Conservation (phyloP, 2,113 vertebrate genomes). For the Chloebia gouldiae region DNA sequence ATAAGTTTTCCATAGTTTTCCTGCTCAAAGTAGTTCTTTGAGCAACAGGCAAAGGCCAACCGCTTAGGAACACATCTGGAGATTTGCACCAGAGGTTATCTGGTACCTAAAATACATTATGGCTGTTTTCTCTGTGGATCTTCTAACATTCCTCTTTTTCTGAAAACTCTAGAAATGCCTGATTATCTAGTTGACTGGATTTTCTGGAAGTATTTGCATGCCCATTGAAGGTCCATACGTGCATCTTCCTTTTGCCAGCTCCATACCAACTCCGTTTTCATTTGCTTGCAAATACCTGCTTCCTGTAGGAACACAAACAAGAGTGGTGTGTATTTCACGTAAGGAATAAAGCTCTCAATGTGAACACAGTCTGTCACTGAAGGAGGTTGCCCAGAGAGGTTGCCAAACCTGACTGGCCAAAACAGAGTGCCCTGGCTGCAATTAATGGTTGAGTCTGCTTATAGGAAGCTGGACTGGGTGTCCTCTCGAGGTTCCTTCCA, state of each 20-base stretch:
- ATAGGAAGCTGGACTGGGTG: not conserved
- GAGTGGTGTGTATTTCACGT: not conserved
- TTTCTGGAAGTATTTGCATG: not conserved
- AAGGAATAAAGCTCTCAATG: not conserved
- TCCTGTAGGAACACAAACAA: not conserved
- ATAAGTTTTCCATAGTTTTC: not conserved
- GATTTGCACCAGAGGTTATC: not conserved
- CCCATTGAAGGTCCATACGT: accelerated
- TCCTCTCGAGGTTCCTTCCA: not conserved
- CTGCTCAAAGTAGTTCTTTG: accelerated
- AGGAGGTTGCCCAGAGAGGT: not conserved
- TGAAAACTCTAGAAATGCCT: not conserved
- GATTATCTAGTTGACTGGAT: not conserved
- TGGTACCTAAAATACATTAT: not conserved
- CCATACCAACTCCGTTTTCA: not conserved
- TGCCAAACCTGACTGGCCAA: not conserved
- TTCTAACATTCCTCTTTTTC: not conserved
- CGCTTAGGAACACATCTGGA: not conserved
- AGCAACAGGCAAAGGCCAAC: not conserved
- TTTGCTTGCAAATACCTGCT: not conserved
- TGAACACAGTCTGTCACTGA: not conserved
- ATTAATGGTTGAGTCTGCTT: not conserved
- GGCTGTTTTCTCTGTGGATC: not conserved
- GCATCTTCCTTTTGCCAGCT: not conserved
- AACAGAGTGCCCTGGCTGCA: not conserved